phyloP scores from a whole-genome alignment of 2,113 vertebrate genomes.

The Lycocorax pyrrhopterus region DNA sequence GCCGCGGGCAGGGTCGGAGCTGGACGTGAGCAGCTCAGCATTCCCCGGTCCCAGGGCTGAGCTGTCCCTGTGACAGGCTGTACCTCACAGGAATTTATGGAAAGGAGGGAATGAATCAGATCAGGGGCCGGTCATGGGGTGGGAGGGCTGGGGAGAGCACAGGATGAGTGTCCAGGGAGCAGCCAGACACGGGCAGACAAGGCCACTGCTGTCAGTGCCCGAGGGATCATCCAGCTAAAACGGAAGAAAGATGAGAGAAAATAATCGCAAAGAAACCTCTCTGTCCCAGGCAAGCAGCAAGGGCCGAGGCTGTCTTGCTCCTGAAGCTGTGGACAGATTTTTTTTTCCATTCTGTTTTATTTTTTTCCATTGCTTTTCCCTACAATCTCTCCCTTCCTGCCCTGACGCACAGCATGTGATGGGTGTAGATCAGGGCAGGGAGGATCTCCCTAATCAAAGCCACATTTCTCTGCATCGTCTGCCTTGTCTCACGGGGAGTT shows the following conservation, averaged over 20 bases:
- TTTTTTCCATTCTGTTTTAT: neutral
- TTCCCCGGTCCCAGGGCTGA: neutral
- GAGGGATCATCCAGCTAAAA: neutral
- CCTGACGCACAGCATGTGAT: neutral
- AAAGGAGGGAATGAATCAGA: neutral
- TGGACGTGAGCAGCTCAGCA: neutral
- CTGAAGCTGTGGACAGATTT: neutral
- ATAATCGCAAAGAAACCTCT: neutral
- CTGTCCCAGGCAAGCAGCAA: neutral
- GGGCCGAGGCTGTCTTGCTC: neutral
- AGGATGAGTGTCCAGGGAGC: neutral
- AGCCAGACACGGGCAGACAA: neutral
- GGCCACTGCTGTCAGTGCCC: accelerated
- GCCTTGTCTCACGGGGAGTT: neutral
- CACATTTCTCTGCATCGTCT: neutral
- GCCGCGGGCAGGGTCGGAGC: neutral
- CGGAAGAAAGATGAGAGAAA: neutral
- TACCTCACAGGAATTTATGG: neutral
- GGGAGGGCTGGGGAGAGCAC: neutral
- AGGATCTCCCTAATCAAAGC: neutral
- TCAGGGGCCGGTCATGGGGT: accelerated
- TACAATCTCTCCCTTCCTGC: neutral
- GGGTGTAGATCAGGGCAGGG: neutral
- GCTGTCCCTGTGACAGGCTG: neutral
- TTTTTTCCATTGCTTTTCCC: neutral